Percentiles rank a stretch among this genome's conserved stretches.
These are phyloP conservation scores for Manis pentadactyla DNA, from an alignment of 2,797 vertebrate genomes.

Conservation along the genomic window DNA sequence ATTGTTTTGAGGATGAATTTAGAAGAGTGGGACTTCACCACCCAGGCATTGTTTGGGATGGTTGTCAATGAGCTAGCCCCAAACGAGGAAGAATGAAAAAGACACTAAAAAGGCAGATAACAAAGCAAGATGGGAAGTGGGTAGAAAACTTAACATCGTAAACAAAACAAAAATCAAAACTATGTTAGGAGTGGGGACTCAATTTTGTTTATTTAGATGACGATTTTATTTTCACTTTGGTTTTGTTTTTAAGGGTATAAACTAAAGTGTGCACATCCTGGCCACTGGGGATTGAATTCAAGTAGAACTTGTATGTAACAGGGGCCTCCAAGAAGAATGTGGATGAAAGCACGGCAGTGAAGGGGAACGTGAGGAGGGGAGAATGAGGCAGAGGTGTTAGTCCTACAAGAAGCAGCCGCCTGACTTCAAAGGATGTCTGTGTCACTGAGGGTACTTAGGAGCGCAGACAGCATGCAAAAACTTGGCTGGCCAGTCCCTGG, in stretches of 20 bases:
- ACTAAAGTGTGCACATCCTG: neutral
- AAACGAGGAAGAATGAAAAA: constrained; percentile 13
- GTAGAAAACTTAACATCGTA: neutral
- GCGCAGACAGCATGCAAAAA: neutral
- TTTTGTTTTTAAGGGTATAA: neutral
- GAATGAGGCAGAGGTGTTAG: neutral
- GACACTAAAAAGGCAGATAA: neutral
- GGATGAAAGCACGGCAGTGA: neutral
- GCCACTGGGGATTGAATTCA: neutral
- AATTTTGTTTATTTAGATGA: neutral
- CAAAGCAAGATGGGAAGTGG: neutral
- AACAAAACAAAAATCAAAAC: constrained; percentile 15
- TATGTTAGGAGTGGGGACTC: neutral
- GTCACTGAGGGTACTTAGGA: neutral
- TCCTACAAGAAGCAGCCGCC: neutral
- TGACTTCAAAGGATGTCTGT: neutral
- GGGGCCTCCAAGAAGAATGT: neutral
- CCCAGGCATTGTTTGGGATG: neutral
- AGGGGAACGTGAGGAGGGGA: neutral
- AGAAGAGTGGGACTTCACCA: neutral
- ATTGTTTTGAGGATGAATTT: neutral
- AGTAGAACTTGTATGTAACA: neutral
- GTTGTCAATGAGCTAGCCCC: neutral
- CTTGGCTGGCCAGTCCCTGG: neutral
- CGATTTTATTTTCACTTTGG: neutral